Evolutionary conservation across 2,113 vertebrate genomes (phyloP), one percentile per base, ranked within the genome.

Genomic region (Megaptera novaeangliae): DNA sequence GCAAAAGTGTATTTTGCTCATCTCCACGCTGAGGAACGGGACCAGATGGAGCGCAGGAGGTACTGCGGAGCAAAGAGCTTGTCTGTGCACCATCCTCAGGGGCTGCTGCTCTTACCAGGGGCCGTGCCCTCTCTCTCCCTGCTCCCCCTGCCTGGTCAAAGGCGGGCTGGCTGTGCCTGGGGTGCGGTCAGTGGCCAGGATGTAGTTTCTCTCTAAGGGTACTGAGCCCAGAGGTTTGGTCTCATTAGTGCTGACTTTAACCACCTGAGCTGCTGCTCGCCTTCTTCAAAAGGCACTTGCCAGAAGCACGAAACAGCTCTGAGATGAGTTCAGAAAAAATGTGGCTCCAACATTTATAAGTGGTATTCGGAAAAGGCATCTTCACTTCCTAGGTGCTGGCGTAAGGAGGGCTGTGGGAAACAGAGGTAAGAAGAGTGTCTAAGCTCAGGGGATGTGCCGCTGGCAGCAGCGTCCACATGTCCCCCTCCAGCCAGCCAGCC

Each of bases 51-150:
- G 63, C 46, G 1, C n/a, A 18, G 49, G 66, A 7, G 25, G 10
- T 20, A 8, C 3, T 0, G 41, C 29, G 6, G 10, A 27, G 36
- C 36, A 20, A 20, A 66, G 49, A 69, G 41, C 46, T 34, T 9
- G 2, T 55, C 39, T 64, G 7, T 0, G 6, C 13, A 1, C 11
- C 0, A 0, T 44, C 20, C 77, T 27, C 12, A 57, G 92, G 1
- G 0, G 39, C n/a, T 29, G 15, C 17, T 11, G 25, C n/a, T 55
- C 25, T 41, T 2, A 3, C n/a, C 66, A 13, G 21, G 59, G 29
- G 1, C 12, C 1, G 2, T 3, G 39, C 74, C 21, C 9, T 4
- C 23, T 3, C 12, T 36, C 8, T 25, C 15, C 17, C 52, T 20
- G 57, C 46, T 12, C 46, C 15, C 36, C 80, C 80, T 25, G 6